phyloP scores from a whole-genome alignment of 2,888 invertebrate genomes.

The Nephrocerus scutellatus region DNA sequence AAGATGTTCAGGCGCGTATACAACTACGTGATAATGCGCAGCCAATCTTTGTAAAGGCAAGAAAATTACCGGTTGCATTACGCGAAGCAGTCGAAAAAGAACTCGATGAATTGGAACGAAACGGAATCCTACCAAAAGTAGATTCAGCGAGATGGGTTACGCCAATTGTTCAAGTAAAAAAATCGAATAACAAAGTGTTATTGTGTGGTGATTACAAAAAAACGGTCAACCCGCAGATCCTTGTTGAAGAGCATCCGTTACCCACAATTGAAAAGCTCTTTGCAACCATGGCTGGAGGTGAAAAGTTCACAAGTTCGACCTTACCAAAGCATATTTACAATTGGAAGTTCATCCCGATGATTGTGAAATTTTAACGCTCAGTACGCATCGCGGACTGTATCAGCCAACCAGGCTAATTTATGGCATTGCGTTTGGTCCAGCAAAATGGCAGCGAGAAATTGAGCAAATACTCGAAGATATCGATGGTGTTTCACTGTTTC shows the following conservation, averaged over 20 bases:
- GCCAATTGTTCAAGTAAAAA: constrained; percentile 31
- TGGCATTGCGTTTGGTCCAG: constrained; percentile 32
- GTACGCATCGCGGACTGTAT: constrained; percentile 34
- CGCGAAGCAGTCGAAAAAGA: constrained; percentile 10
- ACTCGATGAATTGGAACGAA: constrained; percentile 17
- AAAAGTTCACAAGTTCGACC: constrained; percentile 26
- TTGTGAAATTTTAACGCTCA: constrained; percentile 30
- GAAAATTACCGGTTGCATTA: constrained; percentile 12
- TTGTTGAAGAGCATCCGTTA: constrained; percentile 26
- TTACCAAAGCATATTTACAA: constrained; percentile 35
- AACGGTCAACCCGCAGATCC: constrained; percentile 24
- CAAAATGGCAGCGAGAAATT: constrained; percentile 32
- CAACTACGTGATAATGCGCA: constrained; percentile 15
- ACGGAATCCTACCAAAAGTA: constrained; percentile 13
- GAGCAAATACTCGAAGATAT: constrained; percentile 26
- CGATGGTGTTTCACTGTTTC: constrained; percentile 27
- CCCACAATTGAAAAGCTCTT: constrained; percentile 26
- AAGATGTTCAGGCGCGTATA: constrained; percentile 13
- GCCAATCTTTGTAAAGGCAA: constrained; percentile 21
- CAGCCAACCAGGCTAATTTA: constrained; percentile 30
- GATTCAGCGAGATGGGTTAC: constrained; percentile 31
- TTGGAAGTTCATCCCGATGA: constrained; percentile 29
- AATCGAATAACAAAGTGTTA: constrained; percentile 24
- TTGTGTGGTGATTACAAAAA: constrained; percentile 24
- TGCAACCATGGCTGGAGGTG: constrained; percentile 22